Percentiles rank a stretch among this genome's conserved stretches.
Conservation (phyloP, 2,888 invertebrate species). For the Ochropleura plecta region DNA sequence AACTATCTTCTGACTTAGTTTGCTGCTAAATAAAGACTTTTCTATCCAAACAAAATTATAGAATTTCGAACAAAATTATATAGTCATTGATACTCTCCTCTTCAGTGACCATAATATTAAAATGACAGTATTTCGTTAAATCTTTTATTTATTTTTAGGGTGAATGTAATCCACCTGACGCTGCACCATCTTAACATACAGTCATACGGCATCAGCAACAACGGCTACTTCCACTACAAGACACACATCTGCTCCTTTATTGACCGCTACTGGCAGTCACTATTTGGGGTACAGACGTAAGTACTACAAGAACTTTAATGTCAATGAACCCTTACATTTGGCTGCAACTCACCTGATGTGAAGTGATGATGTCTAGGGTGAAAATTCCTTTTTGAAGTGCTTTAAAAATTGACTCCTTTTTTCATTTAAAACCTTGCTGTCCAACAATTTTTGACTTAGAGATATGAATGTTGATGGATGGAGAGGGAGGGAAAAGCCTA, state of each 20-base stretch:
- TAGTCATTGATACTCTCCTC: not conserved
- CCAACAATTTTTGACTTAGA: not conserved
- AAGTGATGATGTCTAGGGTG: not conserved
- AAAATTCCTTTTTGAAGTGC: not conserved
- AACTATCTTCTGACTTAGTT: not conserved
- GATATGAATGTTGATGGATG: not conserved
- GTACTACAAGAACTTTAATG: constrained; percentile 69
- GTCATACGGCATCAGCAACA: constrained; percentile 93
- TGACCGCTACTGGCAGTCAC: constrained; percentile 93
- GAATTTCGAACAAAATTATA: not conserved
- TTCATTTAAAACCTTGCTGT: not conserved
- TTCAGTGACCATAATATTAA: not conserved
- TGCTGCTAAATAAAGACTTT: not conserved
- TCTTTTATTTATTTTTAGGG: constrained; percentile 85
- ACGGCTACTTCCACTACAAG: constrained; percentile 96
- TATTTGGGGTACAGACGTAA: constrained; percentile 93
- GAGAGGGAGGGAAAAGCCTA: too few relatives aligned
- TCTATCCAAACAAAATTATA: not conserved
- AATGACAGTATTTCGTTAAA: not conserved
- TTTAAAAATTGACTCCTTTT: not conserved
- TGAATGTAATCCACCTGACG: constrained; percentile 93
- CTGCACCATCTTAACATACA: constrained; percentile 94
- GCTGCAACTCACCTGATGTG: too few relatives aligned
- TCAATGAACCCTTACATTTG: too few relatives aligned
- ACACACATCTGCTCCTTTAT: constrained; percentile 95